A percentile compares a stretch with the other conserved stretches of the same genome.
Conservation (phyloP, 2,113 vertebrate species). For the Chamaetylas fuelleborni region DNA sequence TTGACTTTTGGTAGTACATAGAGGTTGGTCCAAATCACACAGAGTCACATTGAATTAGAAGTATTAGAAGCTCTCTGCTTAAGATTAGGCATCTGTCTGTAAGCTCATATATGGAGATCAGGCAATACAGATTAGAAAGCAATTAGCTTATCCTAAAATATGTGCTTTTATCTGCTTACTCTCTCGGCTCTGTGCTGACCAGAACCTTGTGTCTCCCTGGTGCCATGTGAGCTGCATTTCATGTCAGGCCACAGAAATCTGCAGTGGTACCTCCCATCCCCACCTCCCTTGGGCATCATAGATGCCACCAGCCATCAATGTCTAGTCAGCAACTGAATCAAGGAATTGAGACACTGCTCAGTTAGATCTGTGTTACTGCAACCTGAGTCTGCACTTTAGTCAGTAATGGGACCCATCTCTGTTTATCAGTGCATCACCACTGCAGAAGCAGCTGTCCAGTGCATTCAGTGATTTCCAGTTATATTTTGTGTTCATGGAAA, state of each 20-base stretch:
- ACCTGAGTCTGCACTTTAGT: neutral
- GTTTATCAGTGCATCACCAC: neutral
- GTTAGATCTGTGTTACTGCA: neutral
- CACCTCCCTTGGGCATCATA: neutral
- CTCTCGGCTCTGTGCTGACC: neutral
- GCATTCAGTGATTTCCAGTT: neutral
- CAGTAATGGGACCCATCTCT: neutral
- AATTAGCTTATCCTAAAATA: constrained; percentile 25
- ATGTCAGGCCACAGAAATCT: neutral
- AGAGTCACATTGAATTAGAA: constrained; percentile 33
- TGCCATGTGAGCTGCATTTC: neutral
- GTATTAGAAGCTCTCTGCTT: constrained; percentile 2
- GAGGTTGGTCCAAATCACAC: neutral
- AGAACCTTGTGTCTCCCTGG: neutral
- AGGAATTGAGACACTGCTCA: neutral
- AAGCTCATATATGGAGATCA: neutral
- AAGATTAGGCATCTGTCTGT: constrained; percentile 30
- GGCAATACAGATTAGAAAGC: neutral
- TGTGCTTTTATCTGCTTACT: constrained; percentile 22
- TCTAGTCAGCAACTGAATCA: neutral
- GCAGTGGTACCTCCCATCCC: neutral
- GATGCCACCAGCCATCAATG: neutral
- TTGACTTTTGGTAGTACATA: neutral
- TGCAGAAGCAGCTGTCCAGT: neutral
- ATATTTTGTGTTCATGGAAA: neutral